Conservation (phyloP, 1,140 invertebrate species). For the Galendromus occidentalis region DNA sequence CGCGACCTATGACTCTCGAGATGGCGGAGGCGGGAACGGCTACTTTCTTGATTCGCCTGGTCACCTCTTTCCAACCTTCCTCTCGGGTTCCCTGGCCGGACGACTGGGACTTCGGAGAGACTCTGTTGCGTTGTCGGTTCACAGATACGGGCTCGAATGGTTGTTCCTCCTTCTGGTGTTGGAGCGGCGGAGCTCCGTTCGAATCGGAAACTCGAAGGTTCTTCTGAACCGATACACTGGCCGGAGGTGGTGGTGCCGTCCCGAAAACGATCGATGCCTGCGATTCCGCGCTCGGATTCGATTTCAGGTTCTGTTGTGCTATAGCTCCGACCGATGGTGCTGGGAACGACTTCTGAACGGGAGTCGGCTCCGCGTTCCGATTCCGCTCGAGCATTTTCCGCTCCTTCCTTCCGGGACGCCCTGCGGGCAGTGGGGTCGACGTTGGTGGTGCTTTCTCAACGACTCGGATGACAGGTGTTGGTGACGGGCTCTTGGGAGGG, state of each 20-base stretch:
- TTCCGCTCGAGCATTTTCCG: neutral
- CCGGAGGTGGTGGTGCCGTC: neutral
- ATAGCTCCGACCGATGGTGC: too few species aligned
- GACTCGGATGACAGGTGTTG: neutral
- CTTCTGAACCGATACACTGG: neutral
- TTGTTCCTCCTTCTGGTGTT: constrained; percentile 3
- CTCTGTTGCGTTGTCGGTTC: neutral
- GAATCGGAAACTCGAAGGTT: neutral
- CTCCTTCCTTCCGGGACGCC: neutral
- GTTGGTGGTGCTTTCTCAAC: neutral
- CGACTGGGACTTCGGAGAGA: neutral
- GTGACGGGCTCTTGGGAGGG: neutral
- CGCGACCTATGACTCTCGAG: constrained; percentile 80
- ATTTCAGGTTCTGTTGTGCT: too few species aligned
- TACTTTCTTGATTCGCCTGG: constrained; percentile 60
- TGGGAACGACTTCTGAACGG: neutral
- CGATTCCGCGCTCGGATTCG: too few species aligned
- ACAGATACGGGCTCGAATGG: neutral
- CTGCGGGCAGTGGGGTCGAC: neutral
- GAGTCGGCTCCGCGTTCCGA: neutral
- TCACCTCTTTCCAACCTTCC: constrained; percentile 93
- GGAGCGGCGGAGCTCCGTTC: neutral
- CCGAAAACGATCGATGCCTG: too few species aligned
- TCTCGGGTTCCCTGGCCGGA: constrained; percentile 35
- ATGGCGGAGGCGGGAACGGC: constrained; percentile 80